Percentiles rank a stretch among this genome's conserved stretches.
These are phyloP conservation scores for Euplexia lucipara DNA, from an alignment of 2,888 invertebrate species.

Conservation along the genomic window DNA sequence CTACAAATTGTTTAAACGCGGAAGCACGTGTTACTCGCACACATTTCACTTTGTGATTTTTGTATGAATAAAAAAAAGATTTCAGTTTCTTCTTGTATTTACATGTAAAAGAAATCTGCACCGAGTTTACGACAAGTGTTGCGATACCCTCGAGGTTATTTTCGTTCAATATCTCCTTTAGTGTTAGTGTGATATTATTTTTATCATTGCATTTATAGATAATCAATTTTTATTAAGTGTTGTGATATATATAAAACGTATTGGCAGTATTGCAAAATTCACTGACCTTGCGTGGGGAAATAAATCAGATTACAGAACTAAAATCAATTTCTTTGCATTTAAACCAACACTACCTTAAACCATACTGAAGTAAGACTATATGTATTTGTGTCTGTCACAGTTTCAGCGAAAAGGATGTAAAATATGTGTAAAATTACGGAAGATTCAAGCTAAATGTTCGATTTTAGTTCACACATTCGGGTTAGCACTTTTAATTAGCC, in stretches of 20 bases:
- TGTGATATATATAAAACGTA: constrained; percentile 57
- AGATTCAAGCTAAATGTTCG: not conserved
- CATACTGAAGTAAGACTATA: not conserved
- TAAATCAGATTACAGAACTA: constrained; percentile 34
- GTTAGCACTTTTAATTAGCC: no score
- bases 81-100: constrained; percentile 42
- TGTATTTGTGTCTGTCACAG: not conserved
- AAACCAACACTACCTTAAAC: not conserved
- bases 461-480: constrained; percentile 15
- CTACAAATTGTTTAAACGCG: constrained; percentile 58
- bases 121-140: constrained; percentile 35
- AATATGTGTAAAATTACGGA: not conserved
- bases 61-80: constrained; percentile 58
- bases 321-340: not conserved
- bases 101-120: constrained; percentile 45
- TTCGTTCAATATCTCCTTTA: constrained; percentile 38
- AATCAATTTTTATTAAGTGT: constrained; percentile 51
- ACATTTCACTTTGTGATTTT: constrained; percentile 50
- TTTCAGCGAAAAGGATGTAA: not conserved
- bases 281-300: constrained; percentile 32
- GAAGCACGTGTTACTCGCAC: constrained; percentile 57
- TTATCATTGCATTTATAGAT: constrained; percentile 52
- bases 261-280: constrained; percentile 23
- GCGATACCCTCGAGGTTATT: constrained; percentile 27
- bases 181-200: constrained; percentile 41